A percentile compares a stretch with the other conserved stretches of the same genome.
Conservation (phyloP, 2,797 vertebrate genomes). For the Cossypha polioptera region DNA sequence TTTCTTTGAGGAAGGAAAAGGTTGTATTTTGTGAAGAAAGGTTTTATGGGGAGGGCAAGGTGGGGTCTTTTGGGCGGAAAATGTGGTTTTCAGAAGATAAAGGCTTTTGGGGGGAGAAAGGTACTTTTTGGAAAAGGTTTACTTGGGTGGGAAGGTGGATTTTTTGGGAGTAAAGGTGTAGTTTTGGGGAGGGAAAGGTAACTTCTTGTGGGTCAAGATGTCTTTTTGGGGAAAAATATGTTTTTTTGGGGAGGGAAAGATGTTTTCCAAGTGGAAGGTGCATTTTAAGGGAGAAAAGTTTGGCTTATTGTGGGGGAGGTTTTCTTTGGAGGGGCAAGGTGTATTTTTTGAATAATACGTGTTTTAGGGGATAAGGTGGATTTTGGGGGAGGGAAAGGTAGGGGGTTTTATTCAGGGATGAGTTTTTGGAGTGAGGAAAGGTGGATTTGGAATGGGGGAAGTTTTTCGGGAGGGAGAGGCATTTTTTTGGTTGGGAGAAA, state of each 20-base stretch:
- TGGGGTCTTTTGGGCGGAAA: fast-evolving
- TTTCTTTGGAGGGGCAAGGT: background rate
- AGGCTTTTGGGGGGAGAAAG: background rate
- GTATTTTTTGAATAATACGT: background rate
- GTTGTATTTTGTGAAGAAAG: background rate
- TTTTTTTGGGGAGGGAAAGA: background rate
- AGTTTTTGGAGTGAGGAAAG: background rate
- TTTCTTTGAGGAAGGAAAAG: background rate
- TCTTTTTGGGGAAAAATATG: fast-evolving
- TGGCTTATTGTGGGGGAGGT: fast-evolving
- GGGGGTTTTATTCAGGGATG: background rate
- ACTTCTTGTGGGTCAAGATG: too few relatives aligned
- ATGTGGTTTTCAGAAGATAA: background rate
- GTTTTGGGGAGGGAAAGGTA: background rate
- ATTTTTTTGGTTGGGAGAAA: background rate
- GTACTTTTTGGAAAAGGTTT: background rate
- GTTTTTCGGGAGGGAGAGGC: fast-evolving
- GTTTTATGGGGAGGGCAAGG: background rate
- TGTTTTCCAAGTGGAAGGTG: fast-evolving
- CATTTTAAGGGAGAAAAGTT: background rate
- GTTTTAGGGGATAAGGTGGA: background rate
- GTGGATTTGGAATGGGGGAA: fast-evolving
- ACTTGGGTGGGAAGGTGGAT: too few relatives aligned
- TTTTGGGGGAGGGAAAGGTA: background rate
- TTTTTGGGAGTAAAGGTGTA: background rate